These are phyloP conservation scores for Neoniphon sammara DNA, from an alignment of 2,797 vertebrate species.

Conservation along the genomic window DNA sequence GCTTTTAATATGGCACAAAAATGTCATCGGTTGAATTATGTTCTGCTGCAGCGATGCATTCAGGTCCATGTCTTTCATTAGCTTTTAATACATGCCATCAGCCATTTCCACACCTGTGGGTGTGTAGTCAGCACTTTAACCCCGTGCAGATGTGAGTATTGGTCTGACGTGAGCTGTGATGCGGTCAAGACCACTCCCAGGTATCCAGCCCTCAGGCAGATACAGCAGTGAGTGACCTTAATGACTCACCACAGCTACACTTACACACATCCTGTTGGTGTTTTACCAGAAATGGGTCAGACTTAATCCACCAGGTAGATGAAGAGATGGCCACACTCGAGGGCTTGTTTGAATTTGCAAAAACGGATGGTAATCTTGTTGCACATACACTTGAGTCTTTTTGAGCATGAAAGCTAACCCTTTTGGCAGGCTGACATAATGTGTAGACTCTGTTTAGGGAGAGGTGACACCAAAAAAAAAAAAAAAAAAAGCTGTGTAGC, in stretches of 20 bases:
- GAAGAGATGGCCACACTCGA: conserved; percentile 33
- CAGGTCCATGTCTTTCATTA: conserved; percentile 37
- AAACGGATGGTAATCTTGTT: neutral
- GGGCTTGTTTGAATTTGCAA: conserved; percentile 25
- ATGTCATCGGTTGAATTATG: conserved; percentile 25
- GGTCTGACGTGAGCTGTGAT: conserved; percentile 56
- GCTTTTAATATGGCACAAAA: neutral
- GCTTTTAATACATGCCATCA: conserved; percentile 27
- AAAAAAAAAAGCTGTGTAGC: neutral
- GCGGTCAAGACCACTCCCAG: conserved; percentile 75
- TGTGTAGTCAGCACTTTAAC: conserved; percentile 55
- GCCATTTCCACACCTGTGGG: conserved; percentile 60
- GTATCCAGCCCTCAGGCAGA: conserved; percentile 65
- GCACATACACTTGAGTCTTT: neutral
- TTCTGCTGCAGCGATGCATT: conserved; percentile 43
- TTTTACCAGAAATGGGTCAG: conserved; percentile 41
- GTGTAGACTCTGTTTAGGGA: neutral
- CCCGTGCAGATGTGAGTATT: conserved; percentile 61
- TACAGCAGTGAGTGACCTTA: conserved; percentile 71
- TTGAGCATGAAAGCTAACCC: neutral
- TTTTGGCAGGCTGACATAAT: neutral
- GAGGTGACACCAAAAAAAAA: neutral
- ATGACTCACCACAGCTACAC: conserved; percentile 72
- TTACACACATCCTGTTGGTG: conserved; percentile 65
- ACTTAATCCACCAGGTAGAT: conserved; percentile 38